Percentiles rank a stretch among this genome's conserved stretches.
Conservation (phyloP, 2,888 invertebrate genomes). For the Aphelenchoides bicaudatus region DNA sequence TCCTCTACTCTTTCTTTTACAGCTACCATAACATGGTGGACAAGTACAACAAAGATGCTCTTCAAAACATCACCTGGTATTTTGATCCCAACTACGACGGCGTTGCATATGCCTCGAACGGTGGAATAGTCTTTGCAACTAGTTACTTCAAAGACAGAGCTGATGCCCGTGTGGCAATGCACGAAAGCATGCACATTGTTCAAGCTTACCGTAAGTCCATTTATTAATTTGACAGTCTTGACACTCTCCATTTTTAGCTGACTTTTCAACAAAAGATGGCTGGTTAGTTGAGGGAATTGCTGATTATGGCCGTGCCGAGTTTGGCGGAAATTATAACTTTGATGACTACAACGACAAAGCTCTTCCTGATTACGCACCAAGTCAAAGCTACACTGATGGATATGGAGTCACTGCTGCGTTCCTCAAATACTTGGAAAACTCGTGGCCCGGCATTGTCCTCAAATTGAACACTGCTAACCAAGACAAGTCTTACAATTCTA, state of each 20-base stretch:
- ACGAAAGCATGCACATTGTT: conserved; percentile 17
- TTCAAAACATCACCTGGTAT: conserved; percentile 11
- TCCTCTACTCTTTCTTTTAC: not conserved
- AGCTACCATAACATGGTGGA: conserved; percentile 18
- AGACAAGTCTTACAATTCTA: not conserved
- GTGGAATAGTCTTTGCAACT: not conserved
- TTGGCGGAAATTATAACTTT: not conserved
- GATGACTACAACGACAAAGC: not conserved
- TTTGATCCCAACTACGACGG: conserved; percentile 15
- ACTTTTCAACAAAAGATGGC: not conserved
- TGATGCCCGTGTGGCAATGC: conserved; percentile 20
- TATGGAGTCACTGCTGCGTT: conserved; percentile 2
- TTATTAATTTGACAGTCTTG: too few species aligned
- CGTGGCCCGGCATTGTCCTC: not conserved
- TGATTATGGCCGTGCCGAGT: not conserved
- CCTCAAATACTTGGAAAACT: not conserved
- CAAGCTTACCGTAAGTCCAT: conserved; percentile 12
- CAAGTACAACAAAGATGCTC: conserved; percentile 16
- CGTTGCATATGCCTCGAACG: not conserved
- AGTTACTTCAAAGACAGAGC: conserved; percentile 1
- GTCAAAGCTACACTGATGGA: not conserved
- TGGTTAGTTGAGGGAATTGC: conserved; percentile 8
- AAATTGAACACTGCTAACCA: not conserved
- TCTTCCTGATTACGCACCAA: not conserved
- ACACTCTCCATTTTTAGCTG: too few species aligned